Conservation (phyloP, 1,140 invertebrate species). For the Polypedilum vanderplanki region DNA sequence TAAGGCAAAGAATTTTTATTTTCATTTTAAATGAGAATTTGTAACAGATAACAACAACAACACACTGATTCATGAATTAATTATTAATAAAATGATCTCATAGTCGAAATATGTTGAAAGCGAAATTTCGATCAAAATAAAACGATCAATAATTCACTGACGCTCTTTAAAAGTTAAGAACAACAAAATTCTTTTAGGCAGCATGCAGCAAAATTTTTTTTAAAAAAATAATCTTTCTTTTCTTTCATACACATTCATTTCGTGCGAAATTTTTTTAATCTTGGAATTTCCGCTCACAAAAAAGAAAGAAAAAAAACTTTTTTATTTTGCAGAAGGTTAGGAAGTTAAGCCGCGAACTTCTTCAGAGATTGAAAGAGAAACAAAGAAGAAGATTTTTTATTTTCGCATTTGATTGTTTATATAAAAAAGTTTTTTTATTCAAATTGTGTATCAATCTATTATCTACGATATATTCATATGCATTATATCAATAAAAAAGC, state of each 20-base stretch:
- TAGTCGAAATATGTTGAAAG: too few species aligned
- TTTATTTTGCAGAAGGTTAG: too few species aligned
- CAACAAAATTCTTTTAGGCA: neutral
- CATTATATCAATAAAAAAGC: slow-evolving; percentile 12
- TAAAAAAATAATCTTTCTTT: too few species aligned
- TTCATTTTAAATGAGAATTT: too few species aligned
- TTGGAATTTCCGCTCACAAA: slow-evolving; percentile 5
- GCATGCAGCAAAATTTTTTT: neutral
- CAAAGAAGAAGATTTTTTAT: neutral
- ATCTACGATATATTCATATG: neutral
- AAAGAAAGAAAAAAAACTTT: neutral
- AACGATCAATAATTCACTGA: too few species aligned
- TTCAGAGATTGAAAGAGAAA: neutral
- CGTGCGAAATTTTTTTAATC: neutral
- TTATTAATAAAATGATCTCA: too few species aligned
- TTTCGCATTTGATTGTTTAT: neutral
- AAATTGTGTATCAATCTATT: neutral
- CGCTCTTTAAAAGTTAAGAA: too few species aligned
- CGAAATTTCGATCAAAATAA: too few species aligned
- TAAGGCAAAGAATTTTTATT: too few species aligned
- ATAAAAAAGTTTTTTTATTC: neutral
- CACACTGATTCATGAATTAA: too few species aligned
- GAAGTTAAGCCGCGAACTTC: too few species aligned
- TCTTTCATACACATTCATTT: neutral
- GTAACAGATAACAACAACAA: too few species aligned